Evolutionary conservation across 2,113 vertebrate genomes (phyloP).

Genomic region (Anser cygnoides): DNA sequence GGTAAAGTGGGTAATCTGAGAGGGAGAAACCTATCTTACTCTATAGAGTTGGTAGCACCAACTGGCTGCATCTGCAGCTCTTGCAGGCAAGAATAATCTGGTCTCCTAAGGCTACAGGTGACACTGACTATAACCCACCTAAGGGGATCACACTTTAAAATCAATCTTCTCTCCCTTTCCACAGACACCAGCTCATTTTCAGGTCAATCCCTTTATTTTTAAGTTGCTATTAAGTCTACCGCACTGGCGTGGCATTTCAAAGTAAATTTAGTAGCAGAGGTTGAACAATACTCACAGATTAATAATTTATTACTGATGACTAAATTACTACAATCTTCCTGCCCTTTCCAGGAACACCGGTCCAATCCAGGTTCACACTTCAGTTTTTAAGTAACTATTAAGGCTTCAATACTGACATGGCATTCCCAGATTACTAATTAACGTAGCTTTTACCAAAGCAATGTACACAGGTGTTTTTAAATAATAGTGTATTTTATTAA

Average conservation of each 20-base stretch:
- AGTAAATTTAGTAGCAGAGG: not conserved
- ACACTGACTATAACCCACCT: not conserved
- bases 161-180: not conserved
- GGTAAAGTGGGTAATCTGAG: not conserved
- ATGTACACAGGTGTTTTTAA: not conserved
- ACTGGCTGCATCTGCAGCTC: not conserved
- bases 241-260: not conserved
- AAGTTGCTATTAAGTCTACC: not conserved
- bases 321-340: not conserved
- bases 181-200: not conserved
- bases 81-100: not conserved
- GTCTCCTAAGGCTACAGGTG: not conserved
- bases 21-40: not conserved
- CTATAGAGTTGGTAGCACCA: not conserved
- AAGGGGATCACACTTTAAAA: not conserved
- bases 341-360: not conserved
- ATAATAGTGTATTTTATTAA: not conserved
- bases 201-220: not conserved
- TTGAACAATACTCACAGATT: not conserved
- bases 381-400: not conserved
- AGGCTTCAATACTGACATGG: not conserved
- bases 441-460: not conserved
- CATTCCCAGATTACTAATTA: not conserved
- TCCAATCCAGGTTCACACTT: not conserved
- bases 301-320: not conserved